Base-by-base conservation (phyloP, 2,888 invertebrate genomes). In the Hydrotaea cyrtoneurina region DNA sequence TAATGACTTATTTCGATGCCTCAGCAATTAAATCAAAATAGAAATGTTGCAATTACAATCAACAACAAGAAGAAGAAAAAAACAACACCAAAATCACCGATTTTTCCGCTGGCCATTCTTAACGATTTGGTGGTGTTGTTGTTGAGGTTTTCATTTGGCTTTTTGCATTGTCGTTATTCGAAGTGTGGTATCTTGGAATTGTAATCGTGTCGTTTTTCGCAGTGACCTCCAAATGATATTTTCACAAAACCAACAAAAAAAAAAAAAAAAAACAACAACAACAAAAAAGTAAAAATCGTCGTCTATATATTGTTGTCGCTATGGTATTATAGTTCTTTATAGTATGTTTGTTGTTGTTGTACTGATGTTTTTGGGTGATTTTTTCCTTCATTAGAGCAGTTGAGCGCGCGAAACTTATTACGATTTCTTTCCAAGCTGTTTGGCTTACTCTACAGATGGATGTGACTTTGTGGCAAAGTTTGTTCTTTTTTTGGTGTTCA, bases 211-310 rank as follows among this genome's bases (percentile, higher is more conserved):
- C 23, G 69, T 64, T 69, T 75, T 77, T 71, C 23, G 17, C 46
- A 78, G 21, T 85, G 84, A 85, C 84, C 84, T 85, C 84, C 84
- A 83, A 85, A 81, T 19, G 17, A 36, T n/a, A 64, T 76, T 84
- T 84, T 78, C 72, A 39, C 19, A 72, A 26, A 76, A 39, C 39
- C 66, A n/a, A 50, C n/a, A 50, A 50, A n/a, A 26, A 71, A 31
- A 78, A 79, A 53, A 46, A 26, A 57, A 78, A 55, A 64, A 66
- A 17, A 74, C 39, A 55, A 57, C 62, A 55, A n/a, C n/a, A n/a
- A n/a, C n/a, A n/a, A n/a, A n/a, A n/a, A n/a, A n/a, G n/a, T n/a
- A 15, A 31, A 50, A 50, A 50, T 50, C 50, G 13, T 50, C 19
- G 15, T 64, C 39, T 21, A 69, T 64, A 55, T 66, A 73, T 81